Conservation (phyloP, 2,797 vertebrate genomes). For the Myotis findleyi region DNA sequence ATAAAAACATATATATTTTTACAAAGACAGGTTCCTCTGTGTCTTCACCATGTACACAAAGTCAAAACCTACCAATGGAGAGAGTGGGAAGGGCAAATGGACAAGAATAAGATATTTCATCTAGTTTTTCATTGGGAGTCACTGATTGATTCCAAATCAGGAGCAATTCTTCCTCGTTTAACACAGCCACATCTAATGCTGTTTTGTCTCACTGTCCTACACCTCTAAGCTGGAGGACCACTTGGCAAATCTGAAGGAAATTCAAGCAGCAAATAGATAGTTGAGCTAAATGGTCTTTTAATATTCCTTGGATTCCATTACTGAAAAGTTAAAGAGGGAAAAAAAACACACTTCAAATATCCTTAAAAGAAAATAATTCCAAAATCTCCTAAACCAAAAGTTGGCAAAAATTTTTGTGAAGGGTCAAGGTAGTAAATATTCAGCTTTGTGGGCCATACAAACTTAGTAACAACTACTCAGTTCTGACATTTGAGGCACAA, state of each 20-base stretch:
- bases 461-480: conserved; percentile 23
- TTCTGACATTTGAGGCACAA: background rate
- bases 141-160: too few relatives aligned
- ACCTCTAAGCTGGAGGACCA: too few relatives aligned
- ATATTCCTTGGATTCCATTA: background rate
- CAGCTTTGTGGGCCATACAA: background rate
- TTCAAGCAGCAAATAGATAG: too few relatives aligned
- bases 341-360: conserved; percentile 3
- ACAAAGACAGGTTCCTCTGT: background rate
- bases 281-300: conserved; percentile 25
- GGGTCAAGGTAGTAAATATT: conserved; percentile 2
- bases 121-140: too few relatives aligned
- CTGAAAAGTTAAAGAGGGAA: background rate
- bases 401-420: conserved; percentile 40
- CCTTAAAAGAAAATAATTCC: background rate
- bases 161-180: too few relatives aligned
- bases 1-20: too few relatives aligned
- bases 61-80: too few relatives aligned
- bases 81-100: too few relatives aligned
- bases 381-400: conserved; percentile 28
- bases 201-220: too few relatives aligned
- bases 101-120: too few relatives aligned
- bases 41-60: conserved; percentile 4
- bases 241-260: too few relatives aligned
- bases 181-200: too few relatives aligned